Evolutionary conservation across 2,797 vertebrate genomes (phyloP), one percentile per base, ranked within the genome.

Genomic region (Miichthys miiuy): DNA sequence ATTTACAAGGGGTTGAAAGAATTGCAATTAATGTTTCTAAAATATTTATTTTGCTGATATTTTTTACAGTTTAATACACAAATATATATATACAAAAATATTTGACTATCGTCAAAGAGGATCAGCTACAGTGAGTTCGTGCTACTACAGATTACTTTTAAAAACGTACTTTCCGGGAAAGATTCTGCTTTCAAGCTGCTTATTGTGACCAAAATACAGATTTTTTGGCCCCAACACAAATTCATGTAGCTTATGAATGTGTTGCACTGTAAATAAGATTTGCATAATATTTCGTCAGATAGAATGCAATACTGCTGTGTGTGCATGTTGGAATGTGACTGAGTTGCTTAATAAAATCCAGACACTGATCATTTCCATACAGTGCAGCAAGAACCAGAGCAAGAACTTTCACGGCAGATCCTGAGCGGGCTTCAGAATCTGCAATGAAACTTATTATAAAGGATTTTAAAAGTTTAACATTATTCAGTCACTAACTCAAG

Each of bases 311-410:
- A 17, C 76, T 72, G 63, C 64, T 79, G 64, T 23, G 20, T 58
- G 52, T n/a, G 54, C 27, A 72, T 61, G 69, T 46, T 62, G 62
- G 60, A 77, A 79, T 77, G 58, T 30, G 8, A 41, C 42, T 30
- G 18, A 72, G 42, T 44, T 62, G 8, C 46, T 52, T 61, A 18
- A 84, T 48, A 46, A 46, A 16, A 77, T 21, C 48, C 71, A 86
- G 56, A 68, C 8, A 30, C 42, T 23, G 12, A 68, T 67, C 0
- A 67, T 56, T 50, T 71, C 34, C 54, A 27, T 46, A 42, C 34
- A 44, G 20, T 1, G 1, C 14, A 69, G 14, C 17, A 61, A 47
- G 21, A 72, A 48, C 17, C 23, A 23, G 16, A 41, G 34, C 11
- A 46, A 9, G 34, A 38, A 9, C 34, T 63, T 57, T 42, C 12